These are phyloP conservation scores for Antrozous pallidus DNA, from an alignment of 2,797 vertebrate species.

Conservation along the genomic window DNA sequence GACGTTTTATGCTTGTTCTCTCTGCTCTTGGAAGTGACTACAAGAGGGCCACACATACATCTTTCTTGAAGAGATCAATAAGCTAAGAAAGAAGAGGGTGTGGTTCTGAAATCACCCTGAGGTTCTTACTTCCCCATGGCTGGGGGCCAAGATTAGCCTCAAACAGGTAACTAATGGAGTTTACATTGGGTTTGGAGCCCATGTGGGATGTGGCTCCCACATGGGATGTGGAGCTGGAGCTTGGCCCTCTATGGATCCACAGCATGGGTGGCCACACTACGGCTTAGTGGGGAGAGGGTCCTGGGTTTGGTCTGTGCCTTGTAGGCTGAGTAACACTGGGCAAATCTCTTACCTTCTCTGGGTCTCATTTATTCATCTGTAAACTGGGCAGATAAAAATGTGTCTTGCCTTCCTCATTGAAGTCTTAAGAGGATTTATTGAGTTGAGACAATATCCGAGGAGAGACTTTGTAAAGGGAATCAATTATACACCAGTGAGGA, in stretches of 20 bases:
- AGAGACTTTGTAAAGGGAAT: conserved; percentile 22
- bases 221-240: not conserved
- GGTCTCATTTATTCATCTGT: not conserved
- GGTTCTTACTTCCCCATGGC: not conserved
- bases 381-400: not conserved
- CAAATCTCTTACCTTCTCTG: not conserved
- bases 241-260: fast-evolving
- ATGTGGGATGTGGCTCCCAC: fast-evolving
- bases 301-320: not conserved
- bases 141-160: not conserved
- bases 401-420: not conserved
- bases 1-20: not conserved
- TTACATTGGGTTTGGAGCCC: not conserved
- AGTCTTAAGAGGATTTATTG: not conserved
- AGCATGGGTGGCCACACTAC: fast-evolving
- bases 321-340: not conserved
- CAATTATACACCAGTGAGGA: not conserved
- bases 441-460: not conserved
- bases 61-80: not conserved
- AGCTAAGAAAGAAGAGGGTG: not conserved
- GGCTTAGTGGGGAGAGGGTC: fast-evolving
- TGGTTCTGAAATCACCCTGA: not conserved
- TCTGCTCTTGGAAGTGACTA: not conserved
- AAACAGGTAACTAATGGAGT: fast-evolving
- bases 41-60: not conserved